Evolutionary conservation across 1,140 invertebrate genomes (phyloP), one percentile per base, ranked within the genome.

Genomic region (Drosophila tristis): DNA sequence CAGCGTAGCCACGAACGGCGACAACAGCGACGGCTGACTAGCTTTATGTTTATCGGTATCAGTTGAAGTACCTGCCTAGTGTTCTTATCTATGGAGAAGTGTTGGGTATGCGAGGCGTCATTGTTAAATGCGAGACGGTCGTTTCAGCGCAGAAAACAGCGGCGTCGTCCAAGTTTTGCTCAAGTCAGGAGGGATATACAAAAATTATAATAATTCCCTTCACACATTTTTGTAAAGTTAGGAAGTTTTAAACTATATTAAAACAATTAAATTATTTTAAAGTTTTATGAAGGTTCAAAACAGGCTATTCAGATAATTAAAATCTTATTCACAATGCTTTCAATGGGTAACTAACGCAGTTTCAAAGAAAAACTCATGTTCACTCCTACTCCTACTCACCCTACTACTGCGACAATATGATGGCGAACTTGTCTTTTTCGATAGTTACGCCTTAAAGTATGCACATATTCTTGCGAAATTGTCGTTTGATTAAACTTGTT

Each of bases 401-500:
- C 20, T 20, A 20, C 74, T 80, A 77, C 63, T 8, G 20, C 57
- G 16, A 51, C 31, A 25, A n/a, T 50, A 31, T 43, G 57, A n/a
- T 48, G 16, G 39, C 42, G 42, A 47, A 50, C 65, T 75, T 75
- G 51, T 47, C 44, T 74, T 58, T 47, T 63, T 57, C 61, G 57
- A 51, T 42, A 65, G 51, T 61, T 48, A 29, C 59, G 71, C 77
- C 74, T 47, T 70, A 77, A 78, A 78, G 74, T 81, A 78, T 86
- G 82, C 82, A 87, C 82, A 82, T 86, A 70, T 70, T 2, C 74
- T 87, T 58, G 64, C 63, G 82, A 73, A 82, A 78, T 87, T 87
- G 82, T 81, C 82, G 68, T 87, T 86, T 86, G 82, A 86, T 87
- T 86, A 87, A 86, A 86, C 82, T 86, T 86, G 82, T 87, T 86